Conservation (phyloP, 2,888 invertebrate species). For the Lasioglossum lativentre region DNA sequence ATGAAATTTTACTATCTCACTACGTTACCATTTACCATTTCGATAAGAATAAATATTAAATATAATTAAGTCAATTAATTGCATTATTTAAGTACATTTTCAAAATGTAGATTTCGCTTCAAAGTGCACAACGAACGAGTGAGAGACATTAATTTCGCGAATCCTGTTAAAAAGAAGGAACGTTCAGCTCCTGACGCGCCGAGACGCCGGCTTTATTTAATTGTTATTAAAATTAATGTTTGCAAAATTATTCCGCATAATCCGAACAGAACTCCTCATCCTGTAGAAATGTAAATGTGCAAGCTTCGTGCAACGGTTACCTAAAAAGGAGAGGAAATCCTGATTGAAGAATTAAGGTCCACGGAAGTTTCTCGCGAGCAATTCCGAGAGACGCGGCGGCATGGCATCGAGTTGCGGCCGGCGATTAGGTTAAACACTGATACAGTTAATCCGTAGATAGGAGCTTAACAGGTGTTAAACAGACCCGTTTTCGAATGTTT, state of each 20-base stretch:
- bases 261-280: neutral
- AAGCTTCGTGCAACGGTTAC: neutral
- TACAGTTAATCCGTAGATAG: slow-evolving; percentile 32
- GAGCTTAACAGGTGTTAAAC: slow-evolving; percentile 45
- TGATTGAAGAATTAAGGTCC: neutral
- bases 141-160: neutral
- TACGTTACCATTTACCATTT: neutral
- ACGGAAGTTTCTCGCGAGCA: slow-evolving; percentile 4
- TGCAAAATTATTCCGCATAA: slow-evolving; percentile 12
- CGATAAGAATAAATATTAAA: neutral
- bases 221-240: slow-evolving; percentile 9
- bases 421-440: slow-evolving; percentile 49
- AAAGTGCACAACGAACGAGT: neutral
- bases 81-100: neutral
- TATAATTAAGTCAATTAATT: too few relatives aligned
- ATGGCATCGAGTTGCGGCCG: neutral
- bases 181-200: neutral
- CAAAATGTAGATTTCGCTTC: neutral
- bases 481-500: slow-evolving; percentile 52
- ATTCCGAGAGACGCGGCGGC: slow-evolving; percentile 15
- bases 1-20: too few relatives aligned
- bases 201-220: neutral
- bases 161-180: neutral
- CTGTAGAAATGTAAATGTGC: neutral
- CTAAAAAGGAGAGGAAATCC: neutral